Evolutionary conservation across 2,888 invertebrate genomes (phyloP).

Genomic region (Himalopsyche kuldschensis): DNA sequence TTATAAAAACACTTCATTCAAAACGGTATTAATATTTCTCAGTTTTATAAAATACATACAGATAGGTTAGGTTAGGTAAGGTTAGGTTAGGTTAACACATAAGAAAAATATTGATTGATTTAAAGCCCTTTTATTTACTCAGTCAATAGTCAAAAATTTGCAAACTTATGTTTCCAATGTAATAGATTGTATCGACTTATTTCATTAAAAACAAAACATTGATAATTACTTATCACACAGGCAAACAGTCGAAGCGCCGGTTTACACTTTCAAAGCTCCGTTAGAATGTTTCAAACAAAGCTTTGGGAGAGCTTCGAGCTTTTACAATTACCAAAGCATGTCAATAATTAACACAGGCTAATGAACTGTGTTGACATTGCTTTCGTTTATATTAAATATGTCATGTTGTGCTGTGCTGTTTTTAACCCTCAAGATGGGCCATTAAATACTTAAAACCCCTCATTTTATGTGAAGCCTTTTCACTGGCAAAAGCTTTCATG

Average conservation of each 20-base stretch:
- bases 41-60: too few relatives aligned
- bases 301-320: neutral
- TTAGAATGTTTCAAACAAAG: neutral
- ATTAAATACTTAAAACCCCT: neutral
- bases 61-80: too few relatives aligned
- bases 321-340: neutral
- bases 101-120: too few relatives aligned
- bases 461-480: neutral
- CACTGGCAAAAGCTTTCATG: neutral
- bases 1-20: too few relatives aligned
- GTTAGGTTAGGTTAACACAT: too few relatives aligned
- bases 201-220: neutral
- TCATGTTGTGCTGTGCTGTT: neutral
- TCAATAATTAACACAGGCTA: neutral
- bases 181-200: too few relatives aligned
- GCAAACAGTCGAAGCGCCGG: neutral
- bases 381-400: neutral
- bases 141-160: too few relatives aligned
- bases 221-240: neutral
- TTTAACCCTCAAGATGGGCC: neutral
- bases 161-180: too few relatives aligned
- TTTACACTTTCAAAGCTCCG: neutral
- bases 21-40: too few relatives aligned
- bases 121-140: too few relatives aligned
- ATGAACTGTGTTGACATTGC: neutral